Conservation (phyloP, 2,797 vertebrate genomes). For the Leptoclinus maculatus region DNA sequence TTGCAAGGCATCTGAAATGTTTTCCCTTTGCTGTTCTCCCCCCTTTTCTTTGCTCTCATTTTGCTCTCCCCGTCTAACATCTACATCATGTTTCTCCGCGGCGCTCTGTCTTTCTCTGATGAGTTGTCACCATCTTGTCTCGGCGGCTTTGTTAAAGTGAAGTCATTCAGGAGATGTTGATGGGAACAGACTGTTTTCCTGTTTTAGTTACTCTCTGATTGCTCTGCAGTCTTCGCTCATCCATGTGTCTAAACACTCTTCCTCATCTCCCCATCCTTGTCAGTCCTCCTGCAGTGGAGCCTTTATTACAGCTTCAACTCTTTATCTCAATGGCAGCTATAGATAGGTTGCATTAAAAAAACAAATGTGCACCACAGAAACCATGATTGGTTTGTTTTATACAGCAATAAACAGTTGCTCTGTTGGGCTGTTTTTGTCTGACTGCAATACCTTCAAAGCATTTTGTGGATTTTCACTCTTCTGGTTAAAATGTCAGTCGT, state of each 20-base stretch:
- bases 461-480: constrained; percentile 17
- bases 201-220: constrained; percentile 80
- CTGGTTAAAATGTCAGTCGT: constrained; percentile 14
- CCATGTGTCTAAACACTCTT: constrained; percentile 76
- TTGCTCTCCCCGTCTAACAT: constrained; percentile 48
- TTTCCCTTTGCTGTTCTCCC: constrained; percentile 29
- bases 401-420: constrained; percentile 20
- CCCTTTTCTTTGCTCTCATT: constrained; percentile 49
- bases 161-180: constrained; percentile 72
- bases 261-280: constrained; percentile 48
- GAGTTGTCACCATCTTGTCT: constrained; percentile 74
- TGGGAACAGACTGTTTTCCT: constrained; percentile 73
- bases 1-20: constrained; percentile 30
- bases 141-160: constrained; percentile 65
- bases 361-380: constrained; percentile 36
- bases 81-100: constrained; percentile 45
- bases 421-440: constrained; percentile 1
- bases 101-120: constrained; percentile 54
- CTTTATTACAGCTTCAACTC: constrained; percentile 31
- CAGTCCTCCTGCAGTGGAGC: constrained; percentile 19
- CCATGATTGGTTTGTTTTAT: constrained; percentile 10
- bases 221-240: constrained; percentile 73
- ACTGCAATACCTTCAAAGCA: constrained; percentile 29
- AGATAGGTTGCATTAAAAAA: constrained; percentile 32
- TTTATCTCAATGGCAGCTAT: constrained; percentile 32